Evolutionary conservation across 92 coral and sea anemone genomes (phyloP).

Genomic region (Siderastrea siderea): DNA sequence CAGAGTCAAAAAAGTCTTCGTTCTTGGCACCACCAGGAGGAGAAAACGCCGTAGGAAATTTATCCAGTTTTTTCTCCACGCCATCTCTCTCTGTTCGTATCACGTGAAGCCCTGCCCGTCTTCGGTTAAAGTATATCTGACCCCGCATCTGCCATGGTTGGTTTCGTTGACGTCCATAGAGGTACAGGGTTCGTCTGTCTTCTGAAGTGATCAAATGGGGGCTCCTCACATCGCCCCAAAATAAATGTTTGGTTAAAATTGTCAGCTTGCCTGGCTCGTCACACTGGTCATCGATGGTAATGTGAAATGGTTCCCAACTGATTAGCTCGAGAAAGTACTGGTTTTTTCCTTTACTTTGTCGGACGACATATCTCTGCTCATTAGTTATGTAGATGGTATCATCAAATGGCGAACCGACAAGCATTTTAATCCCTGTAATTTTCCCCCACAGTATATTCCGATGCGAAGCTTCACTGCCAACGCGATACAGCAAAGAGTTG

Average conservation of each 20-base stretch:
- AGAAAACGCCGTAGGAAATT: background rate
- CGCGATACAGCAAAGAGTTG: background rate
- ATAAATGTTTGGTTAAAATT: background rate
- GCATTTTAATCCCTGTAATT: constrained; percentile 9
- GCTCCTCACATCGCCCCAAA: background rate
- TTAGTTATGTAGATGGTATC: background rate
- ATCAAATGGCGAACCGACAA: constrained; percentile 8
- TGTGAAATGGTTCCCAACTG: background rate
- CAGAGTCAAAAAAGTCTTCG: background rate
- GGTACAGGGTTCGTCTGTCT: background rate
- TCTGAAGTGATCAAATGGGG: background rate
- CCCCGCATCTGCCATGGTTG: background rate
- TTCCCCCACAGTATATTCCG: background rate
- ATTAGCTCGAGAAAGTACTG: background rate
- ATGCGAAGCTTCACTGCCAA: background rate
- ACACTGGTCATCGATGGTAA: constrained; percentile 9
- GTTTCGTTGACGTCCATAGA: background rate
- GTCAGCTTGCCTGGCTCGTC: constrained; percentile 4
- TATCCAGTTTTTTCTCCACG: constrained; percentile 1
- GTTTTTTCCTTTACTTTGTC: constrained; percentile 11
- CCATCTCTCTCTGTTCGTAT: background rate
- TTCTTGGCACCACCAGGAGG: background rate
- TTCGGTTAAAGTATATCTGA: background rate
- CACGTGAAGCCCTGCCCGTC: background rate
- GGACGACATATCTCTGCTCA: background rate